These are phyloP conservation scores for Onychomys torridus DNA, from an alignment of 2,797 vertebrate species.

Conservation along the genomic window DNA sequence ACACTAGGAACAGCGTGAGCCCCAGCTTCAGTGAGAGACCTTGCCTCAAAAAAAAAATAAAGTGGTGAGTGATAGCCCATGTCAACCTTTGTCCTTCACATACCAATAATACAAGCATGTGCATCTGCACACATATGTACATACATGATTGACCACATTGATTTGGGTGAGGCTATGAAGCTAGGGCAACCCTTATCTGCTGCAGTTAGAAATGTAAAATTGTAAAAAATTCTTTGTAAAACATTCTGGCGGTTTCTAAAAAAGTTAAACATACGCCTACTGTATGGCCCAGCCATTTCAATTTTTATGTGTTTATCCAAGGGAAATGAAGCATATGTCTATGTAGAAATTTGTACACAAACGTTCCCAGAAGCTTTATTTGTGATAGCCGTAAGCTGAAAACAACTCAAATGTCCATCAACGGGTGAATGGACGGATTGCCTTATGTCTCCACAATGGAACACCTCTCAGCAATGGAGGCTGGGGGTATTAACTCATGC, in stretches of 20 bases:
- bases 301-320: slow-evolving; percentile 9
- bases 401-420: background rate
- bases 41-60: background rate
- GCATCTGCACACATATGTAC: background rate
- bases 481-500: background rate
- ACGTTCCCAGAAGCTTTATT: background rate
- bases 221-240: background rate
- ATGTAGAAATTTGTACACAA: background rate
- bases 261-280: slow-evolving; percentile 41
- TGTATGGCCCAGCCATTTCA: background rate
- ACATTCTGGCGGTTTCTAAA: slow-evolving; percentile 25
- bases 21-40: background rate
- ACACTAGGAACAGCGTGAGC: background rate
- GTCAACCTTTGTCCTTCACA: background rate
- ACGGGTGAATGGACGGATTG: background rate
- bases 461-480: background rate
- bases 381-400: background rate
- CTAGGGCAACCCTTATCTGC: background rate
- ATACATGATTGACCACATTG: background rate
- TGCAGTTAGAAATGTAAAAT: background rate
- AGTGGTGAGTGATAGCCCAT: background rate
- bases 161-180: background rate
- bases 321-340: slow-evolving; percentile 5
- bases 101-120: background rate
- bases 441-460: background rate